A percentile compares a stretch with the other conserved stretches of the same genome.
phyloP scores from a whole-genome alignment of 2,797 vertebrate species.

The Sciurus carolinensis region DNA sequence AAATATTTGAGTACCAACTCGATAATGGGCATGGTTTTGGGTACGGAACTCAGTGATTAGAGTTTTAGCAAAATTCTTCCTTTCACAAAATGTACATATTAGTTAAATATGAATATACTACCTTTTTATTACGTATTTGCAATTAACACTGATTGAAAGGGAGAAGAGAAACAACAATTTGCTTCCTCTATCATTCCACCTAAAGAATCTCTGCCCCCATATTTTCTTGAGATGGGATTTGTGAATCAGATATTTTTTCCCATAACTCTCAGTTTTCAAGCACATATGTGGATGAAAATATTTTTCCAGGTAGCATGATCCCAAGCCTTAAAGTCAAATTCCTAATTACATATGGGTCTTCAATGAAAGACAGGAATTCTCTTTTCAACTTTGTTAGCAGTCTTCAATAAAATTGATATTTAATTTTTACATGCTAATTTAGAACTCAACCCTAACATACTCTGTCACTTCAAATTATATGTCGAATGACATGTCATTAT shows the following conservation, averaged over 20 bases:
- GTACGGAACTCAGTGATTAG: background rate
- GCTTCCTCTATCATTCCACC: background rate
- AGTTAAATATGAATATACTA: background rate
- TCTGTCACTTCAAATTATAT: background rate
- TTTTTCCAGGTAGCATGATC: background rate
- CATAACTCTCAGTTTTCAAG: background rate
- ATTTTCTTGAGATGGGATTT: background rate
- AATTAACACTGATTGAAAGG: conserved; percentile 23
- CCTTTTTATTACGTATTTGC: background rate
- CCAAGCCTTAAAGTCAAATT: background rate
- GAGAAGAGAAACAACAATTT: conserved; percentile 53
- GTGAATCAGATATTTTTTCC: conserved; percentile 16
- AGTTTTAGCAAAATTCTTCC: conserved; percentile 33
- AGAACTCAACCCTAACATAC: background rate
- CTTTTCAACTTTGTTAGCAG: background rate
- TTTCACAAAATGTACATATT: background rate
- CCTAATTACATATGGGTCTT: background rate
- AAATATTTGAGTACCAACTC: conserved; percentile 42
- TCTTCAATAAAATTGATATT: background rate
- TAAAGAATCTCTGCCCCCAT: background rate
- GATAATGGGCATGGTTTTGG: background rate
- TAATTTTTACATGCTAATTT: conserved; percentile 10
- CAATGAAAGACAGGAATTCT: background rate
- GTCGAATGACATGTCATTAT: background rate
- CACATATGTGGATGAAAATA: background rate